Conservation (phyloP, 2,797 vertebrate species). For the Okamejei kenojei region DNA sequence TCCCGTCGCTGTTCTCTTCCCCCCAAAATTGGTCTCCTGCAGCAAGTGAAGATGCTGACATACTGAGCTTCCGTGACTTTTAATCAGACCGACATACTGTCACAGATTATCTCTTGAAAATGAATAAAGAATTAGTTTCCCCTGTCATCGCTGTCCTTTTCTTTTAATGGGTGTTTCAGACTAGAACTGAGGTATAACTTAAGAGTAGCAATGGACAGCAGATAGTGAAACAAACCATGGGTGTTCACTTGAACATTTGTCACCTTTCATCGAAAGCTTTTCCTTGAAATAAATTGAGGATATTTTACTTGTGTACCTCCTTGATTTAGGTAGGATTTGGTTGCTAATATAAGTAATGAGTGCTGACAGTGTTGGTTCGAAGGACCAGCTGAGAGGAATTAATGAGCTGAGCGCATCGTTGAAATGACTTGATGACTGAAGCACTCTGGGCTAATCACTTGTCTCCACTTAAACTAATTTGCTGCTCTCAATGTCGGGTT, state of each 20-base stretch:
- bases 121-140: not conserved
- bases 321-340: not conserved
- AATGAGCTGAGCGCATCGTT: not conserved
- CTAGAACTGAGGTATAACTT: not conserved
- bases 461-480: not conserved
- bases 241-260: too few relatives aligned
- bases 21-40: not conserved
- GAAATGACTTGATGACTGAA: not conserved
- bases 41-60: not conserved
- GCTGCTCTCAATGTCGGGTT: not conserved
- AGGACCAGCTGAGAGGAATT: not conserved
- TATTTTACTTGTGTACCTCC: too few relatives aligned
- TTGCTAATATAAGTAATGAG: not conserved
- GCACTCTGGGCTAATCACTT: slow-evolving; percentile 9
- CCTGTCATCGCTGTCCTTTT: not conserved
- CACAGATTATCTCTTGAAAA: too few relatives aligned
- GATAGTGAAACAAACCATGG: not conserved
- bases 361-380: not conserved
- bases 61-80: not conserved
- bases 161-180: not conserved
- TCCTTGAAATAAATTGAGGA: too few relatives aligned
- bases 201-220: not conserved
- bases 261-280: too few relatives aligned
- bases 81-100: not conserved
- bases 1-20: not conserved